Evolutionary conservation across 2,113 vertebrate genomes (phyloP), one percentile per base, ranked within the genome.

Genomic region (Bufo gargarizans): DNA sequence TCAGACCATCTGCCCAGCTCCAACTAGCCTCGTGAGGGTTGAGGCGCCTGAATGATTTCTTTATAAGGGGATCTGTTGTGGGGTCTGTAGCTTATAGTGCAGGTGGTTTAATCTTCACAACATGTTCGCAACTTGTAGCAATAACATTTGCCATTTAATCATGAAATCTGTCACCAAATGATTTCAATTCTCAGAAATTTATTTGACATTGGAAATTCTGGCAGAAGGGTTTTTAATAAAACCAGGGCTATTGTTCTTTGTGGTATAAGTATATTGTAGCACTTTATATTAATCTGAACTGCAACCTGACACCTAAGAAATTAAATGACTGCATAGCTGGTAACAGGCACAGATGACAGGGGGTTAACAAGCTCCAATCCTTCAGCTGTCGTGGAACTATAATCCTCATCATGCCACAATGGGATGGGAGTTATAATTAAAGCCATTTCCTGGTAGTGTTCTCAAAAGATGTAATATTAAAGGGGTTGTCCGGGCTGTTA

Each of bases 111-210:
- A 88, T 88, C 87, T 76, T 84, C 72, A 65, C 87, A 88, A 84
- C 87, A 88, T 88, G 87, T 84, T 88, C 87, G 82, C 81, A 88
- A 88, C 72, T 88, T 88, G 87, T 88, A 88, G 87, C 81, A 88
- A 88, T 88, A 88, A 88, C 87, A 77, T 84, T 67, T 88, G 80
- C 81, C 87, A 88, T 88, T 88, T 88, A 88, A 88, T 88, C 81
- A 88, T 49, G 65, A 88, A 84, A 67, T 84, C 87, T 88, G 87
- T 88, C 87, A 88, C 87, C 81, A 84, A 88, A 88, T 84, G 82
- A 88, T 88, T 88, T 78, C 59, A 88, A 88, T 84, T 84, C 87
- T 47, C 20, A 43, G 59, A 77, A 88, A 84, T 45, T 84, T 84
- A 77, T 84, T 77, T 86, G 77, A 65, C 77, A 49, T 84, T 69